These are phyloP conservation scores for Telmatochromis sp. DNA, from an alignment of 2,113 vertebrate genomes.

Conservation along the genomic window DNA sequence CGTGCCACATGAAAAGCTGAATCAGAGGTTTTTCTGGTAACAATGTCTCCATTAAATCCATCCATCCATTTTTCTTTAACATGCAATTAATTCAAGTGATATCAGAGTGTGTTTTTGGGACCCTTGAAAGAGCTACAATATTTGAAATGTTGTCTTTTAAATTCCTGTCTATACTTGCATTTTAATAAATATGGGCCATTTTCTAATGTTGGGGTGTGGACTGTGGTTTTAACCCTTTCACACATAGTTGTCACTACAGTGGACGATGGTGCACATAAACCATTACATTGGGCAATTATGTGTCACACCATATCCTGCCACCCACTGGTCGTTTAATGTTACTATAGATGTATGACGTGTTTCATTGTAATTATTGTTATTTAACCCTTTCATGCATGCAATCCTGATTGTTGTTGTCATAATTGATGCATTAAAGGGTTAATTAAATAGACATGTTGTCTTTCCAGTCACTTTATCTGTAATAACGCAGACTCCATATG, in stretches of 20 bases:
- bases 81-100: not conserved
- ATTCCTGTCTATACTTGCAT: fast-evolving
- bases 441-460: not conserved
- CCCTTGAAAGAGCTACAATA: not conserved
- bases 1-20: fast-evolving
- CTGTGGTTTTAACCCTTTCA: not conserved
- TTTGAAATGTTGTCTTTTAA: not conserved
- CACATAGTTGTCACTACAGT: not conserved
- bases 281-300: not conserved
- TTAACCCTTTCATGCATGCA: not conserved
- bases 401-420: not conserved
- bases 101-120: not conserved
- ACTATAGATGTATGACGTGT: not conserved
- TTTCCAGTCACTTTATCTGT: not conserved
- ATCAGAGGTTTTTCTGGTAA: not conserved
- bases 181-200: not conserved
- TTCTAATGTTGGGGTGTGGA: not conserved
- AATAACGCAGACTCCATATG: fast-evolving
- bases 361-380: not conserved
- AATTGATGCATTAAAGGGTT: not conserved
- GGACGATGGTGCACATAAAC: not conserved
- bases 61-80: not conserved
- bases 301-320: not conserved
- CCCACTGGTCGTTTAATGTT: not conserved
- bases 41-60: not conserved